A percentile compares a stretch with the other conserved stretches of the same genome.
Evolutionary conservation across 2,888 invertebrate genomes (phyloP).

Genomic region (Cheilosia grossa): DNA sequence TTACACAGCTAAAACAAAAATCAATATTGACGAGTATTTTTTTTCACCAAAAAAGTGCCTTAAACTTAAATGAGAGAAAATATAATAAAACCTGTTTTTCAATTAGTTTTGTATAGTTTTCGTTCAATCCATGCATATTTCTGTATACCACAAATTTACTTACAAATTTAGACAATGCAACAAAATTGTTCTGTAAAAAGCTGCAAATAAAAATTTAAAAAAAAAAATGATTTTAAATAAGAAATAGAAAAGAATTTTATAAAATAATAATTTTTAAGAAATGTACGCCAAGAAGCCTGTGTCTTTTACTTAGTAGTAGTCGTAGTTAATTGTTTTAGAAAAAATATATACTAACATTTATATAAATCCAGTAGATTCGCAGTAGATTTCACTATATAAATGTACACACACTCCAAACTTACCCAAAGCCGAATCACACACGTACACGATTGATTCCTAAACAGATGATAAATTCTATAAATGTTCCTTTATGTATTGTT

Average conservation of each 20-base stretch:
- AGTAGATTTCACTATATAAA: constrained; percentile 72
- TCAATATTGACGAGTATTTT: constrained; percentile 30
- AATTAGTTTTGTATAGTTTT: constrained; percentile 14
- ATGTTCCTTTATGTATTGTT: constrained; percentile 50
- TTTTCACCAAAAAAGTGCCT: constrained; percentile 68
- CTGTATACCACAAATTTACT: neutral
- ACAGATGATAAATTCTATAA: constrained; percentile 45
- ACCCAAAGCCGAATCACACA: constrained; percentile 30
- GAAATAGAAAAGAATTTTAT: constrained; percentile 49
- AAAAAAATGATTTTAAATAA: constrained; percentile 15
- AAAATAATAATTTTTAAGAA: constrained; percentile 68
- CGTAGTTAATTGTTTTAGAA: constrained; percentile 73
- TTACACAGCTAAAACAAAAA: constrained; percentile 34
- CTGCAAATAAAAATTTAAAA: constrained; percentile 57
- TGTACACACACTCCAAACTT: constrained; percentile 53
- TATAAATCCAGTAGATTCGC: constrained; percentile 59
- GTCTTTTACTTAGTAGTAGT: constrained; percentile 78
- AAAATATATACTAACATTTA: constrained; percentile 49
- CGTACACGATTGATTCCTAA: constrained; percentile 49
- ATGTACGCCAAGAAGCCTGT: constrained; percentile 75
- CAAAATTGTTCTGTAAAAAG: constrained; percentile 71
- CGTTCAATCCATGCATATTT: constrained; percentile 53
- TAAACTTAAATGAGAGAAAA: constrained; percentile 33
- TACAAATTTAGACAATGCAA: constrained; percentile 19
- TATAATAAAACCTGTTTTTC: constrained; percentile 23